These are phyloP conservation scores for Phyllotreta striolata DNA, from an alignment of 2,888 invertebrate species.

Conservation along the genomic window DNA sequence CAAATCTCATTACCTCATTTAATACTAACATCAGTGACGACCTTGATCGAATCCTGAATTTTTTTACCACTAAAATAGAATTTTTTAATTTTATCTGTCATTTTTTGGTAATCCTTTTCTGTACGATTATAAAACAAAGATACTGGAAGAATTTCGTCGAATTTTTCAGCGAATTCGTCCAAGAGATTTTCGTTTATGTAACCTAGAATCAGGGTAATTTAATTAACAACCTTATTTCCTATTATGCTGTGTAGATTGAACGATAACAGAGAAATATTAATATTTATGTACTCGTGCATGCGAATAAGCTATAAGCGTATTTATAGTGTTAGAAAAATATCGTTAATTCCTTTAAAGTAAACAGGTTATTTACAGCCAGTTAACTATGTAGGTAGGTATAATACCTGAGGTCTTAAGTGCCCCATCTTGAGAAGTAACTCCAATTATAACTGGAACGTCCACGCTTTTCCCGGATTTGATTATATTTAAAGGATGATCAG, in stretches of 20 bases:
- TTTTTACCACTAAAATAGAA: slow-evolving; percentile 62
- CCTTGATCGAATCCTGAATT: slow-evolving; percentile 55
- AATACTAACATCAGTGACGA: slow-evolving; percentile 61
- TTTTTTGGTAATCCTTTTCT: slow-evolving; percentile 48
- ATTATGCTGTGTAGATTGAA: background rate
- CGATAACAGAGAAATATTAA: too few species aligned
- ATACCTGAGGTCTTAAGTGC: slow-evolving; percentile 70
- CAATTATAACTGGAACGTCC: slow-evolving; percentile 76
- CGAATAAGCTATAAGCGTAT: too few species aligned
- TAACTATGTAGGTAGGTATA: background rate
- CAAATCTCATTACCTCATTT: too few species aligned
- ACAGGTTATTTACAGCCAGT: background rate
- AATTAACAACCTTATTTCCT: background rate
- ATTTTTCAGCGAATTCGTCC: slow-evolving; percentile 60
- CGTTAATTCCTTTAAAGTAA: background rate
- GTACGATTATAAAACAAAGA: slow-evolving; percentile 61
- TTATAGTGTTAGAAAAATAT: background rate
- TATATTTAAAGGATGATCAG: slow-evolving; percentile 67
- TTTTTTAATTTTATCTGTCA: slow-evolving; percentile 57
- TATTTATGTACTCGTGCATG: too few species aligned
- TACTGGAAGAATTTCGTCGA: slow-evolving; percentile 59
- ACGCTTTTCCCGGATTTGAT: slow-evolving; percentile 62
- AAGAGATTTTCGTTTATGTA: slow-evolving; percentile 54
- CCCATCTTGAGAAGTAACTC: slow-evolving; percentile 78
- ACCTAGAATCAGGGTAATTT: slow-evolving; percentile 43